phyloP scores from a whole-genome alignment of 2,113 vertebrate genomes.

The Stigmatopora argus region DNA sequence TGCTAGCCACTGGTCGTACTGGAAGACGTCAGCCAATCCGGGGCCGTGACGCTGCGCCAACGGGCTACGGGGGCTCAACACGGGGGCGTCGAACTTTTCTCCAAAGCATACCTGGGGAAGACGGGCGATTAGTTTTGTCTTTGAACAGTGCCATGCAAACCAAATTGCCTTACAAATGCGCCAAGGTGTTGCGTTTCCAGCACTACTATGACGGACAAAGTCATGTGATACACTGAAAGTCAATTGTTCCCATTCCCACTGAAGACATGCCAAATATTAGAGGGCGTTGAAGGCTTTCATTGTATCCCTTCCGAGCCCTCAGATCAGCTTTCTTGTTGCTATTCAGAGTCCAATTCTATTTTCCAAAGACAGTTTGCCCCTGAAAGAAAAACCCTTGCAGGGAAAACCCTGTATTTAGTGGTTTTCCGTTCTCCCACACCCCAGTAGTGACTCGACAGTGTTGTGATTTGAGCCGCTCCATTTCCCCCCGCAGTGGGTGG shows the following conservation, averaged over 20 bases:
- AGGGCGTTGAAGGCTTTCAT: background rate
- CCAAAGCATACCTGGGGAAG: conserved; percentile 83
- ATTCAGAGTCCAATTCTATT: background rate
- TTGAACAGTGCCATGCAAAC: background rate
- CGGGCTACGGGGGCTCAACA: conserved; percentile 74
- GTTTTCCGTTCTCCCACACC: background rate
- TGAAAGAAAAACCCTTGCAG: background rate
- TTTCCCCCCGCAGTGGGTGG: conserved; percentile 8
- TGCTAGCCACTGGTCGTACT: conserved; percentile 92
- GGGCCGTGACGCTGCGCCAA: conserved; percentile 83
- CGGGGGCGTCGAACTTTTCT: conserved; percentile 76
- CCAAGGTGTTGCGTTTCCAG: background rate
- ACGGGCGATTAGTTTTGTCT: background rate
- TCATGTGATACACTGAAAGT: background rate
- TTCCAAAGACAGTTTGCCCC: background rate
- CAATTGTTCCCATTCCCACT: background rate
- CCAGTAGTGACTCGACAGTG: background rate
- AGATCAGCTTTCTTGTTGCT: background rate
- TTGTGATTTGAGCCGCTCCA: conserved; percentile 21
- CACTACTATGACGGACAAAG: background rate
- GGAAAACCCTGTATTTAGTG: background rate
- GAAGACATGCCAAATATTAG: background rate
- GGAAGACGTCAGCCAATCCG: conserved; percentile 82
- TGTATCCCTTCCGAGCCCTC: background rate
- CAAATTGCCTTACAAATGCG: background rate